Evolutionary conservation across 2,797 vertebrate genomes (phyloP).

Genomic region (Prionace glauca): DNA sequence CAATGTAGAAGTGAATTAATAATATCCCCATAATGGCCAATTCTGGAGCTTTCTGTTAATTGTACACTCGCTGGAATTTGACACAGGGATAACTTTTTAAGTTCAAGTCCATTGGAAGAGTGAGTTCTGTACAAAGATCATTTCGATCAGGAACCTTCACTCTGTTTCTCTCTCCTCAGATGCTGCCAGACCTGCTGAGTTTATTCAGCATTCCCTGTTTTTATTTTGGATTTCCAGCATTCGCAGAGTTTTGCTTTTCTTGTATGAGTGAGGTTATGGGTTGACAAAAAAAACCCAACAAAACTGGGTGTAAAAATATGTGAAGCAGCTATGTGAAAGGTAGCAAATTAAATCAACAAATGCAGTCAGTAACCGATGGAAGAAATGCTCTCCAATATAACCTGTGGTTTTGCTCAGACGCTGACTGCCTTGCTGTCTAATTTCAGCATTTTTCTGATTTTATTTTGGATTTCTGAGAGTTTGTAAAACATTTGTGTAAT

Average conservation of each 20-base stretch:
- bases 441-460: neutral
- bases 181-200: too few species aligned
- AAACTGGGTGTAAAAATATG: neutral
- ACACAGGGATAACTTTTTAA: neutral
- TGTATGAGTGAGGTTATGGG: neutral
- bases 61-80: neutral
- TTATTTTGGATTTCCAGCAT: too few species aligned
- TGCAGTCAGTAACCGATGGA: neutral
- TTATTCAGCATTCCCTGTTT: too few species aligned
- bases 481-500: neutral
- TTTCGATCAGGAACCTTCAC: too few species aligned
- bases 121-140: neutral
- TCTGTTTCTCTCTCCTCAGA: too few species aligned
- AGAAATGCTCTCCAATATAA: neutral
- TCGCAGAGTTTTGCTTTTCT: too few species aligned
- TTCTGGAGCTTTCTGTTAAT: neutral
- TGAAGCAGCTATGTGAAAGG: neutral
- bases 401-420: neutral
- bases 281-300: neutral
- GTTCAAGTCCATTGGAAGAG: neutral
- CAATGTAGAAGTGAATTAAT: neutral
- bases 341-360: neutral
- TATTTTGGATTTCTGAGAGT: neutral
- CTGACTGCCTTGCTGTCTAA: neutral
- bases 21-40: neutral